Evolutionary conservation across 2,888 invertebrate genomes (phyloP).

Genomic region (Nesidiocoris tenuis): DNA sequence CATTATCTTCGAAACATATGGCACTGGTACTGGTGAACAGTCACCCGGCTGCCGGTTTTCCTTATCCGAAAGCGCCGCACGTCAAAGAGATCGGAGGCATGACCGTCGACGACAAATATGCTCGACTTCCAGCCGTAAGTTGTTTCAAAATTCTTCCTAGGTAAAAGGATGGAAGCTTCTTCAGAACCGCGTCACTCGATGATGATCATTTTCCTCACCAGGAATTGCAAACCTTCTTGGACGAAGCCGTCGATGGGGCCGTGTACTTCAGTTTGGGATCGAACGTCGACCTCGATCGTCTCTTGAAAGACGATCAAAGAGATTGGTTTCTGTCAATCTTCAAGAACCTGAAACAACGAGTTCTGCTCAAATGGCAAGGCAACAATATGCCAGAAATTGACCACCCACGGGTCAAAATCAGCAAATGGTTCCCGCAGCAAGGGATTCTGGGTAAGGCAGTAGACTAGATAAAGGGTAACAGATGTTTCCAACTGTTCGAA

Average conservation of each 20-base stretch:
- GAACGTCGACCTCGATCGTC: neutral
- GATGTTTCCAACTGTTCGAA: no score
- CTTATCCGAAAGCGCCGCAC: slow-evolving; percentile 38
- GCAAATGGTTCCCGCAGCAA: slow-evolving; percentile 51
- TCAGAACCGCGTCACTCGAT: no score
- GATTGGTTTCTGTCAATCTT: neutral
- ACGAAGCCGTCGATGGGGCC: neutral
- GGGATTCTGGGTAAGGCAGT: neutral
- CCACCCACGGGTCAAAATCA: neutral
- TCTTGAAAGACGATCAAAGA: neutral
- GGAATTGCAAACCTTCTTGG: slow-evolving; percentile 15
- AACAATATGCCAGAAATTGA: slow-evolving; percentile 1
- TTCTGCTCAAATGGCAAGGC: slow-evolving; percentile 6
- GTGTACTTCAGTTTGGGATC: slow-evolving; percentile 16
- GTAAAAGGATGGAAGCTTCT: no score
- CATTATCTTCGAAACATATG: no score
- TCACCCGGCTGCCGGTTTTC: slow-evolving; percentile 38
- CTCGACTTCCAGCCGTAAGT: no score
- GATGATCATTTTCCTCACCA: no score
- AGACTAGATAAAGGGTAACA: no score
- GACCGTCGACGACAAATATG: no score
- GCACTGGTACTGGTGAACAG: slow-evolving; percentile 46
- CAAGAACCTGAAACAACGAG: neutral
- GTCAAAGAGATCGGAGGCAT: slow-evolving; percentile 42
- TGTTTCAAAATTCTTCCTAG: no score